Conservation (phyloP, 2,113 vertebrate species). For the Leucopternis melanops region DNA sequence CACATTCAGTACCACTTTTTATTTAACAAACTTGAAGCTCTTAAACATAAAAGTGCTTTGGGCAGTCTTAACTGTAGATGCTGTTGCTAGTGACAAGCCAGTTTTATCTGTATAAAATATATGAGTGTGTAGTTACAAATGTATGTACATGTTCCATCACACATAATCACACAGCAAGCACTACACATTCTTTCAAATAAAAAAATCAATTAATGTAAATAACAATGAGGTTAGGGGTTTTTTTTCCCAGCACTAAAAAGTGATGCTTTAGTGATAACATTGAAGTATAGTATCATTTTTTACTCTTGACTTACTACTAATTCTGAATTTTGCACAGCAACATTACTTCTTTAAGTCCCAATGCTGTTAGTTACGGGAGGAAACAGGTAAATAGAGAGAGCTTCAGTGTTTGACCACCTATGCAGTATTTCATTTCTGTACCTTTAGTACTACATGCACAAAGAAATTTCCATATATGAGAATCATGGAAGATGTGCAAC, state of each 20-base stretch:
- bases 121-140: not conserved
- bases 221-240: not conserved
- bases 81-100: not conserved
- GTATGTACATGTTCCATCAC: not conserved
- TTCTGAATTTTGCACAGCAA: not conserved
- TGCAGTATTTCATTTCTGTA: not conserved
- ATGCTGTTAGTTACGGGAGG: not conserved
- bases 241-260: not conserved
- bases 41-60: not conserved
- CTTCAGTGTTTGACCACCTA: not conserved
- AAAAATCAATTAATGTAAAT: not conserved
- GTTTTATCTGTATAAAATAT: not conserved
- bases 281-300: not conserved
- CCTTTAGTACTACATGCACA: not conserved
- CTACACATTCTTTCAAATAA: not conserved
- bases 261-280: not conserved
- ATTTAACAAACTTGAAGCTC: not conserved
- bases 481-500: not conserved
- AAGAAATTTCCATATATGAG: not conserved
- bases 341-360: not conserved
- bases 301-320: not conserved
- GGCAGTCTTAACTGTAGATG: not conserved
- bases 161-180: not conserved
- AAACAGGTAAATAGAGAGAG: not conserved
- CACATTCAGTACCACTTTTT: not conserved